phyloP scores from a whole-genome alignment of 1,140 invertebrate species.

The Lineus longissimus region DNA sequence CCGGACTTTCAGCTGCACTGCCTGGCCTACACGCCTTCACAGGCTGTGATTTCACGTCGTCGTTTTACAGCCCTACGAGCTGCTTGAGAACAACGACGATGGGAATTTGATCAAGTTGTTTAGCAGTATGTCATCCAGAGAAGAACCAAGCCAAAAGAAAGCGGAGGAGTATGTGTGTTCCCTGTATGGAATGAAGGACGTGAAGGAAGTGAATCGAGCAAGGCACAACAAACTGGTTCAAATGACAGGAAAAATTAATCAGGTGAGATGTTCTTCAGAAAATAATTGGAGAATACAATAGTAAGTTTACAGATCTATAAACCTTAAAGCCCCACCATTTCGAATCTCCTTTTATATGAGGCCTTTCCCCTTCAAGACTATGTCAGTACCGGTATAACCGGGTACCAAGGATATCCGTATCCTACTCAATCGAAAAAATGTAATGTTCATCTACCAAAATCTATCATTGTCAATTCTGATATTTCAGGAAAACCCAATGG shows the following conservation, averaged over 20 bases:
- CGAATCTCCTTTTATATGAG: too few species aligned
- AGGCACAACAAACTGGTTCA: not conserved
- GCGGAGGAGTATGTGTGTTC: not conserved
- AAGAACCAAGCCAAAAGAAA: not conserved
- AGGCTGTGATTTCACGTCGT: not conserved
- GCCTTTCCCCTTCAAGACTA: too few species aligned
- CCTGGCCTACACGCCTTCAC: not conserved
- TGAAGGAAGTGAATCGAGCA: slow-evolving; percentile 6
- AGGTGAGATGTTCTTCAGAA: not conserved
- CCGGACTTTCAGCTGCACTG: not conserved
- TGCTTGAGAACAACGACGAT: not conserved
- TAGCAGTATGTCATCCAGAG: not conserved
- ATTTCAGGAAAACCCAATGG: not conserved
- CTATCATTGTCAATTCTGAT: not conserved
- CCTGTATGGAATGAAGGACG: slow-evolving; percentile 1
- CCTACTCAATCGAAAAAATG: too few species aligned
- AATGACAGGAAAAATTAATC: slow-evolving; percentile 9
- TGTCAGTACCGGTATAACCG: too few species aligned
- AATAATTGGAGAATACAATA: not conserved
- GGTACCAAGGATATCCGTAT: too few species aligned
- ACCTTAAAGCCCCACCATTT: not conserved
- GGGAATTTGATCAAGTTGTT: not conserved
- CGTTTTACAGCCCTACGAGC: not conserved
- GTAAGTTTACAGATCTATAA: not conserved
- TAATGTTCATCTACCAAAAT: not conserved